Conservation (phyloP, 1,140 invertebrate genomes). For the Panagrolaimus sp. region DNA sequence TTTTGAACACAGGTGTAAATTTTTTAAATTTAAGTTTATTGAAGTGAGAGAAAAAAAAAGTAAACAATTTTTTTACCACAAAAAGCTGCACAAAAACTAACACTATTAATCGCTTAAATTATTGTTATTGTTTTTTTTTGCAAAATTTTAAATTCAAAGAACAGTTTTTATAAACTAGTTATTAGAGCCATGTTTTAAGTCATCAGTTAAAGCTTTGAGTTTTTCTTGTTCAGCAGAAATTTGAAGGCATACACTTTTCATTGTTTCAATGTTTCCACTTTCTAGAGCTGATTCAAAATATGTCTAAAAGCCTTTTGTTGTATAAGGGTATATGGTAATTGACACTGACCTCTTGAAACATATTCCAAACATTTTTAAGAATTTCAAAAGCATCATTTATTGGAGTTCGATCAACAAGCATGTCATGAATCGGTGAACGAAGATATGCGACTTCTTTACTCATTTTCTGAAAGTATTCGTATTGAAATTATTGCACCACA, state of each 20-base stretch:
- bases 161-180: too few species aligned
- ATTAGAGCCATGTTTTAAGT: too few species aligned
- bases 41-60: too few species aligned
- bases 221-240: neutral
- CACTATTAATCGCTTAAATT: too few species aligned
- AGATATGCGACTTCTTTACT: neutral
- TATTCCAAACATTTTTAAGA: neutral
- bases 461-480: conserved; percentile 1
- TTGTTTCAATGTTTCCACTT: conserved; percentile 6
- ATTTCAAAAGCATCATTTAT: neutral
- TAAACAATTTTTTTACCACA: too few species aligned
- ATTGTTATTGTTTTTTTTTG: too few species aligned
- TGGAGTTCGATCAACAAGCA: conserved; percentile 4
- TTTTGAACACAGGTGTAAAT: too few species aligned
- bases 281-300: conserved; percentile 8
- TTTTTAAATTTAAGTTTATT: too few species aligned
- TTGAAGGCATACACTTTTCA: conserved; percentile 8
- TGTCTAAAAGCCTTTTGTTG: neutral
- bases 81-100: too few species aligned
- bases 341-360: neutral
- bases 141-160: too few species aligned
- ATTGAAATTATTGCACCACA: neutral
- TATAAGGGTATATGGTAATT: neutral
- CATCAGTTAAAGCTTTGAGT: neutral
- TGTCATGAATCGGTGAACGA: conserved; percentile 5